Evolutionary conservation across 2,113 vertebrate species (phyloP).

Genomic region (Chrysemys picta): DNA sequence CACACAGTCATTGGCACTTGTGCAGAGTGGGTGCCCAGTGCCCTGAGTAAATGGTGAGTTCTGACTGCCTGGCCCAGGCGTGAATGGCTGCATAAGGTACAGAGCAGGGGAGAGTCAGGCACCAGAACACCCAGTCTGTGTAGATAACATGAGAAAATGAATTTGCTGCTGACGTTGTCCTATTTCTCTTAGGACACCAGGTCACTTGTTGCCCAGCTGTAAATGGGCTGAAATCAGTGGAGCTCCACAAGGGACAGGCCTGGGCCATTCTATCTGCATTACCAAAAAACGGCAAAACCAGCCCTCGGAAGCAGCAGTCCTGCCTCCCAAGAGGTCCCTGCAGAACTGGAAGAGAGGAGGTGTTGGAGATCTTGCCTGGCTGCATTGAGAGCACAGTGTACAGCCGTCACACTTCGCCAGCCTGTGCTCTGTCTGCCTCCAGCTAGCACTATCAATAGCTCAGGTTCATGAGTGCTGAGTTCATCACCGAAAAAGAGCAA

Average conservation of each 20-base stretch:
- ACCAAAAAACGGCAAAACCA: background rate
- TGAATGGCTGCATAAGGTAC: background rate
- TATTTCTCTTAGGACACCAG: background rate
- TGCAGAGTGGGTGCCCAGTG: background rate
- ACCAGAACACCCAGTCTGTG: background rate
- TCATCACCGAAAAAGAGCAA: constrained; percentile 18
- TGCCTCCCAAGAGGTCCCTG: background rate
- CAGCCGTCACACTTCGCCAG: background rate
- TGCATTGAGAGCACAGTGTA: background rate
- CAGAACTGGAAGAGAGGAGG: background rate
- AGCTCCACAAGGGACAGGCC: background rate
- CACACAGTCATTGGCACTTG: background rate
- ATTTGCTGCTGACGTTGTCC: background rate
- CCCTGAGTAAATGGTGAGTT: background rate
- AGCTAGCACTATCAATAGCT: constrained; percentile 38
- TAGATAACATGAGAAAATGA: background rate
- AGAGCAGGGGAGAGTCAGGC: background rate
- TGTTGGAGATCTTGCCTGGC: background rate
- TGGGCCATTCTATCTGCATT: background rate
- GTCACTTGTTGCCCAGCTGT: background rate
- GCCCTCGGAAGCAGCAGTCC: background rate
- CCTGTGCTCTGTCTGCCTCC: background rate
- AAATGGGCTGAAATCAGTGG: background rate
- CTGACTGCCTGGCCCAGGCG: background rate
- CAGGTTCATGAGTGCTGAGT: background rate